These are phyloP conservation scores for Megalonaias nervosa DNA, from an alignment of 1,140 invertebrate genomes.

Conservation along the genomic window DNA sequence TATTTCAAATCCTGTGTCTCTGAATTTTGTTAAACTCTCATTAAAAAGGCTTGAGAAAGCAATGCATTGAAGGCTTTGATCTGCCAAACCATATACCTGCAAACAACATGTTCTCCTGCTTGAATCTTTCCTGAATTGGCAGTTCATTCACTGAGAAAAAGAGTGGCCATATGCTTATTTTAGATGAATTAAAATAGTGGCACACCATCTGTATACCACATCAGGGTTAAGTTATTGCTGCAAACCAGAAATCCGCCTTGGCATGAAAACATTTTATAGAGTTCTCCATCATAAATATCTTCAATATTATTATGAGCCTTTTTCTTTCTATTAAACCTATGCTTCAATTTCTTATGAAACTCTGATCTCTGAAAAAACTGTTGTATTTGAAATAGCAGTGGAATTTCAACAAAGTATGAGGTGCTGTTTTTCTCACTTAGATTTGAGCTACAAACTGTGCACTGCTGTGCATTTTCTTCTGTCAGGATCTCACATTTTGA, in stretches of 20 bases:
- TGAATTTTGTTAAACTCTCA: slow-evolving; percentile 14
- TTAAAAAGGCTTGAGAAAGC: slow-evolving; percentile 30
- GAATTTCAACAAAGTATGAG: slow-evolving; percentile 25
- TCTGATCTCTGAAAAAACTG: slow-evolving; percentile 1
- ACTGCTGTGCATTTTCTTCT: neutral
- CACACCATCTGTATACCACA: slow-evolving; percentile 30
- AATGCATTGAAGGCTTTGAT: slow-evolving; percentile 15
- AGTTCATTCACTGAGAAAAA: slow-evolving; percentile 26
- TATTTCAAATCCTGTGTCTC: slow-evolving; percentile 7
- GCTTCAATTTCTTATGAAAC: slow-evolving; percentile 8
- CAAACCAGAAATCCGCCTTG: slow-evolving; percentile 5
- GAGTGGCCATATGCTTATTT: slow-evolving; percentile 23
- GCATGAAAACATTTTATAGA: slow-evolving; percentile 10
- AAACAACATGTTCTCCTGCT: slow-evolving; percentile 4
- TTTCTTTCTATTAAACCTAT: neutral
- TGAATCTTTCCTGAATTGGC: neutral
- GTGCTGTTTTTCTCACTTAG: neutral
- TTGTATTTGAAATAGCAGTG: slow-evolving; percentile 15
- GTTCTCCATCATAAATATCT: slow-evolving; percentile 28
- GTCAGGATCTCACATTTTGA: neutral
- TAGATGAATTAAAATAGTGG: slow-evolving; percentile 29
- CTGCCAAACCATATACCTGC: slow-evolving; percentile 9
- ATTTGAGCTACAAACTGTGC: neutral
- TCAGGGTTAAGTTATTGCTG: neutral
- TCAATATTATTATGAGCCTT: slow-evolving; percentile 9